Evolutionary conservation across 2,113 vertebrate genomes (phyloP).

Genomic region (Ceuthmochares aereus): DNA sequence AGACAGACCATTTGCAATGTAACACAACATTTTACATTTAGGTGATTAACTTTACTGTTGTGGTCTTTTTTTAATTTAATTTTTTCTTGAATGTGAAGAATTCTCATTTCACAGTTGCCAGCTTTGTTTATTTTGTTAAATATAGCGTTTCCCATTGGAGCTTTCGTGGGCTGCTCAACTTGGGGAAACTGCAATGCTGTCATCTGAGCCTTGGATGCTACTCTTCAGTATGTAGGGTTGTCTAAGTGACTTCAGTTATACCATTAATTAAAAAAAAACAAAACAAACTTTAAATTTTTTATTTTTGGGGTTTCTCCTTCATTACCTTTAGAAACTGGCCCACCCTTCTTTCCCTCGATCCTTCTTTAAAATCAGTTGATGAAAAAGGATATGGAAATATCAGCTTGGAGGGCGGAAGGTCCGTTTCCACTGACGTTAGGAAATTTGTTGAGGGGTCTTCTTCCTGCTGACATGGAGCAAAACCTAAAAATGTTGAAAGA

Average conservation of each 20-base stretch:
- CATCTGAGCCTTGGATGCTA: neutral
- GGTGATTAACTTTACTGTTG: neutral
- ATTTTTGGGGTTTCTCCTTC: neutral
- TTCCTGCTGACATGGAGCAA: neutral
- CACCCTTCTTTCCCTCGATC: neutral
- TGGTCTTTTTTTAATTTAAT: neutral
- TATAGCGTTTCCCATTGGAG: neutral
- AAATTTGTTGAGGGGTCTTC: neutral
- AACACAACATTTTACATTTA: neutral
- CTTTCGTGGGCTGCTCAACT: neutral
- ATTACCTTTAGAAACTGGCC: neutral
- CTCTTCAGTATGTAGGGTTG: neutral
- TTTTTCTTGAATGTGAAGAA: neutral
- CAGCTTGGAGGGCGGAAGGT: neutral
- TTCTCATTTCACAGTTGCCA: neutral
- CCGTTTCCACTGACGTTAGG: neutral
- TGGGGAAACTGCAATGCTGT: neutral
- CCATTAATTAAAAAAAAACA: neutral
- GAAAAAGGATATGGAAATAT: neutral
- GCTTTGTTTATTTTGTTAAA: constrained; percentile 26
- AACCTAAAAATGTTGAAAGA: neutral
- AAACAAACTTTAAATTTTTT: neutral
- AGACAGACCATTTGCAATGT: neutral
- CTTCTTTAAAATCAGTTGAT: neutral
- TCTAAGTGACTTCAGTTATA: neutral